Percentiles rank a stretch among this genome's conserved stretches.
Conservation (phyloP, 37 sponge, comb jelly and placozoan species). For the Oopsacas minuta region DNA sequence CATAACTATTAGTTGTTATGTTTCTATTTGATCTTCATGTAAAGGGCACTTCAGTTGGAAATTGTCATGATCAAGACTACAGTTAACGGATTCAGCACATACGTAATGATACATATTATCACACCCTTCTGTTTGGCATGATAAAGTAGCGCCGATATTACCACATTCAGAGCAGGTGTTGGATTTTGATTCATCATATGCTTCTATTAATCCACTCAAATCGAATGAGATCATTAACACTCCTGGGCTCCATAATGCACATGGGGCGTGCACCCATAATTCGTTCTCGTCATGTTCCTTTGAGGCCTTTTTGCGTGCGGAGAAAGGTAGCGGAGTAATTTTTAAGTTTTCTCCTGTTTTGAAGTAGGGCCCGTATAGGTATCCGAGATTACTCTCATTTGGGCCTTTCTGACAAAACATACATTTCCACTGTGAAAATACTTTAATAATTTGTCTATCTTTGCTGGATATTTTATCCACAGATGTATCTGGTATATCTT, state of each 20-base stretch:
- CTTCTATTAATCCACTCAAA: background rate
- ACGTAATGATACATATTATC: background rate
- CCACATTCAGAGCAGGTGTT: background rate
- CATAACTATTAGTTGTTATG: background rate
- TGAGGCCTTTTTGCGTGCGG: background rate
- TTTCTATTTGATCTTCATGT: background rate
- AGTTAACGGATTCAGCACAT: background rate
- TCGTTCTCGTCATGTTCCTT: background rate
- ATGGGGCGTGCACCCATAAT: background rate
- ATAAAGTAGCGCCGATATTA: background rate
- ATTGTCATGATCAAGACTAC: background rate
- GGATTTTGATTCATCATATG: background rate
- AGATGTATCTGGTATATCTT: background rate
- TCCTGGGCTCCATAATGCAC: background rate
- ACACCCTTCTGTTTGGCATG: background rate
- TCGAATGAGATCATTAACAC: background rate
- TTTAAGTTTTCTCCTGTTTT: background rate
- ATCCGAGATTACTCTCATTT: background rate
- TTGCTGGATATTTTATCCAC: background rate
- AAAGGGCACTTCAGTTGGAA: background rate
- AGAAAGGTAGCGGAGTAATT: background rate
- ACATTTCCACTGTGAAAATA: background rate
- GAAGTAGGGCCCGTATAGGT: background rate
- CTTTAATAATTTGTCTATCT: background rate
- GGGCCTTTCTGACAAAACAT: background rate